Conservation (phyloP, 2,113 vertebrate species). For the Pygoscelis adeliae region DNA sequence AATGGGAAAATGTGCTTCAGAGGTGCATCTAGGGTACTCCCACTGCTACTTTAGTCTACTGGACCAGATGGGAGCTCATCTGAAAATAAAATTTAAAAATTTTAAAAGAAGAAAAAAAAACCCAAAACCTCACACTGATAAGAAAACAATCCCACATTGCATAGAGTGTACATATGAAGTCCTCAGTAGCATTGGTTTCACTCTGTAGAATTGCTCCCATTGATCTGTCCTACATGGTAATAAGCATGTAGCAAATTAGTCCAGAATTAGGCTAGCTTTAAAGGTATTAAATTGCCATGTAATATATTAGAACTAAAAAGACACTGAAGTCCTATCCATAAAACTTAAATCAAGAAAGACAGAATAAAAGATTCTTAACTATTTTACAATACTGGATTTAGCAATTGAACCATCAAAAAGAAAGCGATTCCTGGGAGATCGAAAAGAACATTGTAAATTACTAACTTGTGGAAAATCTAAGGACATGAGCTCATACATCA, state of each 20-base stretch:
- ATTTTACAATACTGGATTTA: background rate
- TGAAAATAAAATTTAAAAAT: background rate
- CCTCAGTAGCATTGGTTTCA: background rate
- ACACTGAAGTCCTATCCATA: background rate
- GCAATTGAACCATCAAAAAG: background rate
- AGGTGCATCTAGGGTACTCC: background rate
- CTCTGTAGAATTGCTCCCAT: background rate
- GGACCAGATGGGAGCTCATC: background rate
- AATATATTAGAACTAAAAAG: background rate
- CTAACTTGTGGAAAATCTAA: background rate
- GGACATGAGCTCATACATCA: background rate
- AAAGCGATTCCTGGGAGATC: background rate
- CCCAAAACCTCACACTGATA: background rate
- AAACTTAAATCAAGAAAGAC: background rate
- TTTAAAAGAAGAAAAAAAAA: background rate
- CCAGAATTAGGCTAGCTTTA: background rate
- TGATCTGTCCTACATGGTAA: background rate
- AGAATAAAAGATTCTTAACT: background rate
- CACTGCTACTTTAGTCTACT: background rate
- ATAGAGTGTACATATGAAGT: background rate
- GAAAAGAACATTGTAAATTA: constrained; percentile 13
- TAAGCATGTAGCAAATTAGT: background rate
- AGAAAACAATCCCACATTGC: background rate
- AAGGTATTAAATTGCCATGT: background rate
- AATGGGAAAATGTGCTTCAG: background rate